Percentiles rank a stretch among this genome's conserved stretches.
Evolutionary conservation across 2,888 invertebrate species (phyloP).

Genomic region (Phyllotreta striolata): DNA sequence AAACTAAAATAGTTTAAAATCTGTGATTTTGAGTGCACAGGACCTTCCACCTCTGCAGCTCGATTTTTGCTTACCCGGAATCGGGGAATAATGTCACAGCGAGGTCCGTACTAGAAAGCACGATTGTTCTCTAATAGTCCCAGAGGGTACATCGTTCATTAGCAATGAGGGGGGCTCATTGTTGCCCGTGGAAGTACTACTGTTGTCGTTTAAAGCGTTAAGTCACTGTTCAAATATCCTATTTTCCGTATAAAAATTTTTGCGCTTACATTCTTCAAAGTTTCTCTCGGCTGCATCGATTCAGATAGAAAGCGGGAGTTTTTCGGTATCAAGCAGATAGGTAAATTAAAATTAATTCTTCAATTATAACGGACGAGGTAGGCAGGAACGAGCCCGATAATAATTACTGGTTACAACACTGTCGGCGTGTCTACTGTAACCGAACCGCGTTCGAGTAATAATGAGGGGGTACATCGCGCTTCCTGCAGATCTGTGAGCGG

Average conservation of each 20-base stretch:
- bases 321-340: too few species aligned
- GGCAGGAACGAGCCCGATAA: slow-evolving; percentile 42
- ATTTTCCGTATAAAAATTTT: slow-evolving; percentile 31
- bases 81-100: slow-evolving; percentile 36
- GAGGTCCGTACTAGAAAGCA: slow-evolving; percentile 37
- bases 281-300: too few species aligned
- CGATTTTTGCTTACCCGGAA: slow-evolving; percentile 38
- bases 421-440: slow-evolving; percentile 35
- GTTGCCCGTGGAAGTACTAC: slow-evolving; percentile 31
- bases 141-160: slow-evolving; percentile 49
- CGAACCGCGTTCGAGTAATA: slow-evolving; percentile 38
- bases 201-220: slow-evolving; percentile 35
- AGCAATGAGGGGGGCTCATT: slow-evolving; percentile 41
- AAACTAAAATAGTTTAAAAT: too few species aligned
- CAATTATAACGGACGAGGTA: slow-evolving; percentile 38
- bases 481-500: slow-evolving; percentile 48
- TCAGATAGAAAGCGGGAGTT: too few species aligned
- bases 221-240: slow-evolving; percentile 32
- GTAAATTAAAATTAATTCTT: slow-evolving; percentile 37
- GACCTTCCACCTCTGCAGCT: too few species aligned
- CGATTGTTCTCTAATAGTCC: slow-evolving; percentile 44
- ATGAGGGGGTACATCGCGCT: slow-evolving; percentile 48
- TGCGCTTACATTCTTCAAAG: too few species aligned
- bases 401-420: slow-evolving; percentile 46
- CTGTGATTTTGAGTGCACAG: too few species aligned